Evolutionary conservation across 2,113 vertebrate species (phyloP).

Genomic region (Ailurus styani): DNA sequence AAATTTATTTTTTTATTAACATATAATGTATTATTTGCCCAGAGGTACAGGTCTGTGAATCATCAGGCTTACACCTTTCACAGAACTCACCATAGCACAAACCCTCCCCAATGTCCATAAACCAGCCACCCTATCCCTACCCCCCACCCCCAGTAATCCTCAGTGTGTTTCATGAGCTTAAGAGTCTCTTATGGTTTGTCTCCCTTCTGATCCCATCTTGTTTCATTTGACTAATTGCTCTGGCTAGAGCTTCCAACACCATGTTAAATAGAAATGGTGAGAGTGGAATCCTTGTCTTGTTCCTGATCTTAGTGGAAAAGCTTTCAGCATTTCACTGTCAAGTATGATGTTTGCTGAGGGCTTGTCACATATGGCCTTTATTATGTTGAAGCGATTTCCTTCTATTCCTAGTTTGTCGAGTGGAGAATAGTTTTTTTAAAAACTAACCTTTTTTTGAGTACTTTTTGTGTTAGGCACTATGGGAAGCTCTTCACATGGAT

Average conservation of each 20-base stretch:
- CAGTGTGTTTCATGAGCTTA: too few species aligned
- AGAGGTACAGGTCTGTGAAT: too few species aligned
- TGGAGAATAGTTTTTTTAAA: not conserved
- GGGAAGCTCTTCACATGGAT: not conserved
- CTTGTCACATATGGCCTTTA: not conserved
- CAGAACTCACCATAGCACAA: too few species aligned
- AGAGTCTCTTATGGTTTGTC: too few species aligned
- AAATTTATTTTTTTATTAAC: too few species aligned
- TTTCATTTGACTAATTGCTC: not conserved
- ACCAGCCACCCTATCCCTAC: too few species aligned
- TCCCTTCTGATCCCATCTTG: too few species aligned
- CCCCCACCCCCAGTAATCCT: too few species aligned
- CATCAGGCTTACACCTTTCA: too few species aligned
- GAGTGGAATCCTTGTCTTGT: not conserved
- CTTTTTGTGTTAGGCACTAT: not conserved
- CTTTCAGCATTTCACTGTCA: not conserved
- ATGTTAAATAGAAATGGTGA: not conserved
- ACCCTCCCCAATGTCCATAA: too few species aligned
- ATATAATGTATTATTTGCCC: too few species aligned
- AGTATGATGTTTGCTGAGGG: not conserved
- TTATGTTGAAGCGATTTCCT: not conserved
- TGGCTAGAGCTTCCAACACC: not conserved
- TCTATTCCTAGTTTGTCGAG: not conserved
- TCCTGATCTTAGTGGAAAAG: not conserved
- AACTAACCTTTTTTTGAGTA: not conserved